Base-by-base conservation (phyloP, 2,113 vertebrate species). In the Gnathonemus longibarbis region DNA sequence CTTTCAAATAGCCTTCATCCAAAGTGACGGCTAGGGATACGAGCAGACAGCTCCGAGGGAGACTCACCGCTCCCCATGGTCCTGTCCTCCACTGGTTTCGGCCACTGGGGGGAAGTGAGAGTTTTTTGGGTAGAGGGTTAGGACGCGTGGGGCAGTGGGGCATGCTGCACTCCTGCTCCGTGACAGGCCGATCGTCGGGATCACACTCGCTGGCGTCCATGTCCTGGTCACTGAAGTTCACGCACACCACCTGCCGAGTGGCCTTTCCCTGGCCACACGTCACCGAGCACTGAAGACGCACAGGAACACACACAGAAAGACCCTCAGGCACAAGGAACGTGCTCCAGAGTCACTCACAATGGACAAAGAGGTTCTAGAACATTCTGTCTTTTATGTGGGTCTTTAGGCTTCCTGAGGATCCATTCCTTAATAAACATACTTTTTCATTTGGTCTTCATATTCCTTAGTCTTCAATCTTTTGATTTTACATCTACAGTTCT, bases 1-100 rank as follows among this genome's bases (percentile, higher is more conserved):
- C 10, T 27, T 11, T 31, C n/a, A 31, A 70, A 27, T 10, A 31
- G 9, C 62, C 62, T 70, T 31, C 10, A 31, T 27, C 62, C n/a
- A 27, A 27, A 66, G n/a, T 66, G 62, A 27, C n/a, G n/a, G n/a
- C 62, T 27, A 31, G 3, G 56, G 24, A 24, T 24, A n/a, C 2
- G 21, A 62, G 56, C 7, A 62, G 21, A 58, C 56, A n/a, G 56
- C 21, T 58, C 3, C 9, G n/a, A 66, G 31, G 17, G 15, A 89
- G n/a, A 46, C 98, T 98, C 94, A 99, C 98, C 91, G 98, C 98
- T 93, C 98, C 98, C 98, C 98, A 99, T 39, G 98, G 98, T 31
- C 98, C 98, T 1, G 97, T 98, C 91, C 98, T 96, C 98, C 98
- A 99, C 91, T 98, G 98, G 0, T 93, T 95, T 1, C 93, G 96